Base-by-base conservation (phyloP, 2,797 vertebrate species). In the Triplophysa bombifrons region DNA sequence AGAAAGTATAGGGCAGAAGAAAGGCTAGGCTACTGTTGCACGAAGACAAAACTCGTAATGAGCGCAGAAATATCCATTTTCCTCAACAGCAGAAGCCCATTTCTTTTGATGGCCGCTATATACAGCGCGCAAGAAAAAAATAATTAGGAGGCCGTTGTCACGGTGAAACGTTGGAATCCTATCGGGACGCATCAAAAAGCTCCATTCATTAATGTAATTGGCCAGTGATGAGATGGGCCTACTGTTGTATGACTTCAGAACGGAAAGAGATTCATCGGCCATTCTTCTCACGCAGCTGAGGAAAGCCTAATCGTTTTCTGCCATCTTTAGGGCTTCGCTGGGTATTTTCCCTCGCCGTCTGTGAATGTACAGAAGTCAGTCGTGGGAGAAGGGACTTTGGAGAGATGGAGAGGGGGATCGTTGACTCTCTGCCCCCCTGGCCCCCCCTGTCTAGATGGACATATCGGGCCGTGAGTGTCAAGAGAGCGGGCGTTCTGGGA, bases 201-300 rank as follows among this genome's bases (percentile, higher is more conserved):
- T 88, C 91, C 90, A 87, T 90, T 93, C 90, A 91, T 95, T 91
- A 90, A 83, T 84, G 53, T 90, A 93, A 90, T 88, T 93, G 89
- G 91, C 88, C 85, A 3, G 74, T 80, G 81, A 87, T 85, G 88
- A 93, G 86, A 91, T 91, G 89, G 82, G 60, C 73, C 82, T 89
- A 90, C 86, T 86, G 82, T 88, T 87, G 85, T 83, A 70, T 86
- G 86, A 89, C 88, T 91, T 91, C 72, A 86, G 67, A 56, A 86
- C 82, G 84, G 86, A 88, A 91, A 87, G 69, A 92, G 90, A 92
- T 90, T 91, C 86, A 84, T 83, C 70, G 25, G 3, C 77, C 91
- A 83, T 82, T 74, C 66, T 50, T 74, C 48, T 50, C 46, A 25
- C 56, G 8, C 56, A 53, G 60, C 27, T 44, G 67, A 78, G 76